Evolutionary conservation across 1,140 invertebrate species (phyloP), one percentile per base, ranked within the genome.

Genomic region (Hycleus cichorii): DNA sequence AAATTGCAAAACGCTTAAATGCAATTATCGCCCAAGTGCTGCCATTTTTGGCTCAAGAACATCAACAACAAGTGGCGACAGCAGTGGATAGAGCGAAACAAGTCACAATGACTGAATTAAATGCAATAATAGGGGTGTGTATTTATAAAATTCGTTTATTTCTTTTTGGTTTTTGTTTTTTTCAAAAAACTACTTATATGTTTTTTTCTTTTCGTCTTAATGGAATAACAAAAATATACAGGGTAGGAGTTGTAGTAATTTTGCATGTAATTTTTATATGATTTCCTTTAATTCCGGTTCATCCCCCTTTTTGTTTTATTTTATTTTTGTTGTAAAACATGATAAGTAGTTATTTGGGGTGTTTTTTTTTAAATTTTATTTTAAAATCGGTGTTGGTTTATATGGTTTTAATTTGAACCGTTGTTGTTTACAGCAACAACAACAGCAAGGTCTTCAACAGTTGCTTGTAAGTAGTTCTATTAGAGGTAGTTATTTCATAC

Each of bases 81-180:
- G 92, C 95, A 1, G 88, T 97, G 4, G 94, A 98, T 64, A 79
- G 94, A 74, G 94, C 94, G 24, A 97, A 97, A 76, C 91, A 96
- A 78, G 90, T 98, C 59, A 94, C 92, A 60, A 93, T 96, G 90
- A 84, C 90, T 24, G 93, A 96, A 77, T 78, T 95, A 54, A 94
- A 94, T 75, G 83, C 87, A 55, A 90, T 93, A 64, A 90, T 91
- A 65, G 87, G 87, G 80, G 89, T 93, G 84, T 81, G 64, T 63
- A 57, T n/a, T 53, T 11, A 42, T 6, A 5, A 27, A 9, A n/a
- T 49, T 27, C 2, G 18, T 49, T 49, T 49, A 49, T 49, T 25
- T 12, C 3, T 11, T 5, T 42, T 42, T 42, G 3, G 40, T n/a
- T 42, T 42, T 42, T 42, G 18, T 18, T 11, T 42, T 4, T 42